Conservation (phyloP, 92 coral and sea anemone species). For the Heliopora coerulea region DNA sequence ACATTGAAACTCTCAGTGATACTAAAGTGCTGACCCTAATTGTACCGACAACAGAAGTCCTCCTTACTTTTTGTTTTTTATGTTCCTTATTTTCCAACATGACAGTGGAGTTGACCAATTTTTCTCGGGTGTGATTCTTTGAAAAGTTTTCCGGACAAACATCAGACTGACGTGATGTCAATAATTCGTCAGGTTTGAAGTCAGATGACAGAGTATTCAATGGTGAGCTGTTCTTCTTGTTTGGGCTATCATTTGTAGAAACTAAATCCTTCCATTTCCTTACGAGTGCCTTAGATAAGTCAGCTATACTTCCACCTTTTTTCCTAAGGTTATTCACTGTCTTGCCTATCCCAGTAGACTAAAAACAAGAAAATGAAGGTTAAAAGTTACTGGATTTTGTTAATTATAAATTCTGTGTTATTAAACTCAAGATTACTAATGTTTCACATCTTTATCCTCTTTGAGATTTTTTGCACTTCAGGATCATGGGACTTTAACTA, state of each 20-base stretch:
- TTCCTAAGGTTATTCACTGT: constrained; percentile 73
- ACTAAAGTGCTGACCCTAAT: neutral
- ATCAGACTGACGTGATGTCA: neutral
- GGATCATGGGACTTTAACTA: too few species aligned
- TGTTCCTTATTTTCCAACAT: neutral
- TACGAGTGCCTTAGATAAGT: constrained; percentile 62
- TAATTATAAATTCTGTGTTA: too few species aligned
- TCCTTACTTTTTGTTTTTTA: neutral
- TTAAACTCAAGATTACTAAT: too few species aligned
- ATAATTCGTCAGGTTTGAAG: neutral
- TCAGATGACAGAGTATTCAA: constrained; percentile 9
- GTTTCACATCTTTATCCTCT: too few species aligned
- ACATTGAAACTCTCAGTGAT: too few species aligned
- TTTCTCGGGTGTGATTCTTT: neutral
- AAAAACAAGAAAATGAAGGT: neutral
- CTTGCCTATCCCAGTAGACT: constrained; percentile 97
- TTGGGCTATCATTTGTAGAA: neutral
- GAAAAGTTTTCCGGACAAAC: neutral
- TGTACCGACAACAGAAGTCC: too few species aligned
- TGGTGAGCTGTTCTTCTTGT: constrained; percentile 17
- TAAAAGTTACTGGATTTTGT: too few species aligned
- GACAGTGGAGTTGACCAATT: neutral
- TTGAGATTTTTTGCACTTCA: too few species aligned
- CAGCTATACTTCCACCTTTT: constrained; percentile 59
- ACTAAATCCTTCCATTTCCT: constrained; percentile 73